Percentiles rank a stretch among this genome's conserved stretches.
These are phyloP conservation scores for Zele albiditarsus DNA, from an alignment of 2,888 invertebrate genomes.

Conservation along the genomic window DNA sequence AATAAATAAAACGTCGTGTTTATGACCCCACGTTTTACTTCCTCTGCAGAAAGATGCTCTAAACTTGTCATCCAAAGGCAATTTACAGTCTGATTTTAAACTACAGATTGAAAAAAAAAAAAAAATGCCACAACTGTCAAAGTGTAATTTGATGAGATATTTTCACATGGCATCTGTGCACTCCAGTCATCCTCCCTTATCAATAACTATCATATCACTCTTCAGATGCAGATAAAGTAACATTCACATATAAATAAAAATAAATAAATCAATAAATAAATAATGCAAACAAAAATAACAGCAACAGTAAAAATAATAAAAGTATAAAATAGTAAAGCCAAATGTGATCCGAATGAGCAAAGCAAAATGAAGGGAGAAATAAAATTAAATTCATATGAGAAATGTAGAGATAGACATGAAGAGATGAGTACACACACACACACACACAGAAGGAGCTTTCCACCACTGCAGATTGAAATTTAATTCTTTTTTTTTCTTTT, in stretches of 20 bases:
- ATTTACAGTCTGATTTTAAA: not conserved
- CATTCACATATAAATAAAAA: not conserved
- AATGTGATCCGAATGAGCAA: not conserved
- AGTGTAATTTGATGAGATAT: not conserved
- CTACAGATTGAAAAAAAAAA: not conserved
- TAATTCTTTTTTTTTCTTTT: not conserved
- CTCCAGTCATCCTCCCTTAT: not conserved
- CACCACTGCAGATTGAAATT: not conserved
- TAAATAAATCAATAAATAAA: too few relatives aligned
- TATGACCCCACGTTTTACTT: not conserved
- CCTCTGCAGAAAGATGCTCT: not conserved
- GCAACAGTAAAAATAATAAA: not conserved
- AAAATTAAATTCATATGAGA: not conserved
- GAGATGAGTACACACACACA: not conserved
- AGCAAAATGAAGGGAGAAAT: not conserved
- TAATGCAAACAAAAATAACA: not conserved
- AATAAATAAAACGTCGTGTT: not conserved
- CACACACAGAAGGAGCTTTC: not conserved
- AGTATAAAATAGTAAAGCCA: not conserved
- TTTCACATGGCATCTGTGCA: not conserved
- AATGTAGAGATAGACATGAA: not conserved
- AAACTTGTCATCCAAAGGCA: not conserved
- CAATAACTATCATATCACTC: not conserved
- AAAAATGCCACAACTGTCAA: not conserved
- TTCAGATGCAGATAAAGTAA: not conserved